Base-by-base conservation (phyloP, 2,797 vertebrate genomes). In the Carapus acus region DNA sequence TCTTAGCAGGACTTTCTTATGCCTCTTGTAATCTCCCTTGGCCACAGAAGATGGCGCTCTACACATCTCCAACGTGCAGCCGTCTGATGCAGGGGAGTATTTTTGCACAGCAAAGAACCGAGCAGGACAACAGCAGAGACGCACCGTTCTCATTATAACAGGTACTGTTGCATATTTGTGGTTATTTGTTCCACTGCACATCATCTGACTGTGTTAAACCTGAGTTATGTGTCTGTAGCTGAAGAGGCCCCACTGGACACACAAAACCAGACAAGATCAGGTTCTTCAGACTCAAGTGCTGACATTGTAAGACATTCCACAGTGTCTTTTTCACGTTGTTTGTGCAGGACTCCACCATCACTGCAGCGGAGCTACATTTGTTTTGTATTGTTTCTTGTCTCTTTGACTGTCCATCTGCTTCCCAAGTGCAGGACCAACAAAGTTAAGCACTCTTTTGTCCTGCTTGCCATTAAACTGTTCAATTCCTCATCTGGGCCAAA, bases 41-140 rank as follows among this genome's bases (percentile, higher is more conserved):
- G n/a, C 1, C 31, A 22, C 20, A 89, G 86, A 74, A 48, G 79
- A 76, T 13, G 86, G 86, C 51, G 63, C 77, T n/a, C 78, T 90
- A 36, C 77, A 79, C 44, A 80, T 90, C 57, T 69, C 66, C 24
- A 73, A 36, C 2, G 75, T 84, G 42, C 75, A 82, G 38, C 17
- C 17, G 53, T 73, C 77, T n/a, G 85, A 89, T 20, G 64, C 71
- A 31, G 88, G 88, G 18, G 78, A 85, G 14, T 89, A 88, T 67
- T 80, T 62, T 62, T 90, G 88, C 14, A 83, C 68, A 2, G 88
- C 85, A 34, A 76, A 84, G 68, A 90, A 89, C 65, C 52, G 62
- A 64, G 81, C 77, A 0, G 88, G 88, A 47, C 74, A 67, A 14
- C 81, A 87, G 6, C 78, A 81, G 67, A 85, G 68, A 62, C 78